Base-by-base conservation (phyloP, 2,888 invertebrate species). In the Saturnia japonica region DNA sequence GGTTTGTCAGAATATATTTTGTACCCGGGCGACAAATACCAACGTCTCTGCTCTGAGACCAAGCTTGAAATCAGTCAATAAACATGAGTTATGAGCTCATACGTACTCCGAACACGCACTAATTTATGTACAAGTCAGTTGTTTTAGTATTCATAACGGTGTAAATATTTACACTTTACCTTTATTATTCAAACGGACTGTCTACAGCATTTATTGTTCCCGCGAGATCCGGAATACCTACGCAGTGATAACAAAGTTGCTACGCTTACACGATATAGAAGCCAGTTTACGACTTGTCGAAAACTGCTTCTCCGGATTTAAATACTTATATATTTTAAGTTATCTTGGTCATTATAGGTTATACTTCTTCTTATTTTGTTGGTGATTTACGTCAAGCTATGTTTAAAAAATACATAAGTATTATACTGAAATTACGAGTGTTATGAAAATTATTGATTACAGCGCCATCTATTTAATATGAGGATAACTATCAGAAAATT, bases 181-280 rank as follows among this genome's bases (percentile, higher is more conserved):
- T 60, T 28, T 60, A 60, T 60, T 60, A 60, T 60, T 60, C 57
- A 60, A 28, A 60, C 57, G 25, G 57, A 28, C 57, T 60, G 28
- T 28, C 57, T 60, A 60, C 25, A 60, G 4, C 57, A 60, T 25
- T 60, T 60, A 28, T 28, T 25, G 28, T 14, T 60, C 57, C 57
- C 57, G 12, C 28, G 57, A 60, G 57, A 60, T 14, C 25, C 4
- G 57, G 57, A 14, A 14, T 28, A 22, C n/a, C n/a, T n/a, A 60
- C 54, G 22, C 3, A 1, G 57, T 28, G 57, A 60, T 60, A 60
- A 60, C 57, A 60, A 60, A 28, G 57, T 60, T 60, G 57, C 28
- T 19, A 25, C 3, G 57, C 28, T 60, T 14, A 60, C 57, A 28
- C 57, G 28, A 2, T 28, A 14, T 34, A 34, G 34, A 28, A 7